phyloP scores from a whole-genome alignment of 2,888 invertebrate species.

The Dorcus hopei region DNA sequence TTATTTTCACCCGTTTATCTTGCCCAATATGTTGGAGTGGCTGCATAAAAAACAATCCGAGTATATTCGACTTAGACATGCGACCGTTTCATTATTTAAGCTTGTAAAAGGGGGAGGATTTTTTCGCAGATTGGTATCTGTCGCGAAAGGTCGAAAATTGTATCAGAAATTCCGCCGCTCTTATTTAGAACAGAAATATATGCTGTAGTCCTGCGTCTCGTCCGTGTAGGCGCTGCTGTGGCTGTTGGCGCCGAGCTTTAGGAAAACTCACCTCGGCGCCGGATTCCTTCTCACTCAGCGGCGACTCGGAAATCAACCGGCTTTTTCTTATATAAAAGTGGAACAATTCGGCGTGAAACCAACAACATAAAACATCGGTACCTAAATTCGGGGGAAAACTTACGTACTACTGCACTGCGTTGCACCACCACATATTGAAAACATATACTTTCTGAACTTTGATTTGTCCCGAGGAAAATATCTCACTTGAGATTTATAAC shows the following conservation, averaged over 20 bases:
- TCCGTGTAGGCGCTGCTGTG: conserved; percentile 26
- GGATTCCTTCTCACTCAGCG: conserved; percentile 22
- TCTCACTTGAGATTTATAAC: too few species aligned
- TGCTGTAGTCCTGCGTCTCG: conserved; percentile 30
- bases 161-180: conserved; percentile 31
- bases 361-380: conserved; percentile 7
- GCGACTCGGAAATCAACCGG: conserved; percentile 24
- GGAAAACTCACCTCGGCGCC: conserved; percentile 26
- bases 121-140: conserved; percentile 31
- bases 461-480: too few species aligned
- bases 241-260: conserved; percentile 27
- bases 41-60: background rate
- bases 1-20: too few species aligned
- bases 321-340: conserved; percentile 24
- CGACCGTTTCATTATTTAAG: conserved; percentile 16
- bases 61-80: background rate
- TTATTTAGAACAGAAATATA: conserved; percentile 35
- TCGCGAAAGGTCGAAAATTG: conserved; percentile 28
- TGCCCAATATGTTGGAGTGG: background rate
- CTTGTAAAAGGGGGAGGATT: conserved; percentile 27
- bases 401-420: too few species aligned
- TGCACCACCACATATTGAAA: too few species aligned
- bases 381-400: background rate
- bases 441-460: too few species aligned
- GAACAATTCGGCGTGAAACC: conserved; percentile 27